phyloP scores from a whole-genome alignment of 2,113 vertebrate species.

The Apus apus region DNA sequence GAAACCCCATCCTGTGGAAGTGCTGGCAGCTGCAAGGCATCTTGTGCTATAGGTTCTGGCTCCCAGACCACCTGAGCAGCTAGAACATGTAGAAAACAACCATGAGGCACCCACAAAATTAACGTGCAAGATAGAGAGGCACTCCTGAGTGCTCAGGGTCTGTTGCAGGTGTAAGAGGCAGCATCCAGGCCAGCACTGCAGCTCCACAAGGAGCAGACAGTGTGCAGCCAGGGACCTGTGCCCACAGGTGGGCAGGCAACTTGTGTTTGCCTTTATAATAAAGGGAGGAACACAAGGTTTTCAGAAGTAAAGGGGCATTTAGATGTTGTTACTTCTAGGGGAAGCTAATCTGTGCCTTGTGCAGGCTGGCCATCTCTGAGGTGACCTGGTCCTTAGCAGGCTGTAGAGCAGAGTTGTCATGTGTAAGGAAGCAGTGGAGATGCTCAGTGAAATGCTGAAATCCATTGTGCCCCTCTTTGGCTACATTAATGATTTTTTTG shows the following conservation, averaged over 20 bases:
- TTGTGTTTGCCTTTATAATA: background rate
- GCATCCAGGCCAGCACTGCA: accelerated
- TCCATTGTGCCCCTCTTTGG: background rate
- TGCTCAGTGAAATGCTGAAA: background rate
- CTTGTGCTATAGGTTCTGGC: background rate
- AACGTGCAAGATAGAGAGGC: background rate
- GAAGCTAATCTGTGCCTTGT: background rate
- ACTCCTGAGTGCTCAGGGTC: background rate
- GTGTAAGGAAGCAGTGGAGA: accelerated
- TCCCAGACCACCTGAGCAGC: background rate
- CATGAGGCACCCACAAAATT: background rate
- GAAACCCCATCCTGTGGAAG: accelerated
- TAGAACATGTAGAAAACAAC: background rate
- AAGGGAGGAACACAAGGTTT: background rate
- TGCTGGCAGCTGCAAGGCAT: accelerated
- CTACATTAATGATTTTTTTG: background rate
- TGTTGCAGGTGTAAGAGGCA: background rate
- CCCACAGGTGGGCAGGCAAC: background rate
- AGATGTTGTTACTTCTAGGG: background rate
- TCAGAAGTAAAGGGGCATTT: background rate
- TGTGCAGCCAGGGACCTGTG: too few relatives aligned
- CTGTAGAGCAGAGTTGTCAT: background rate
- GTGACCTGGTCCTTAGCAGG: accelerated
- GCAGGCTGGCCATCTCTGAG: background rate
- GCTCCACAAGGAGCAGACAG: accelerated